Evolutionary conservation across 2,888 invertebrate species (phyloP).

Genomic region (Hypercompe scribonia): DNA sequence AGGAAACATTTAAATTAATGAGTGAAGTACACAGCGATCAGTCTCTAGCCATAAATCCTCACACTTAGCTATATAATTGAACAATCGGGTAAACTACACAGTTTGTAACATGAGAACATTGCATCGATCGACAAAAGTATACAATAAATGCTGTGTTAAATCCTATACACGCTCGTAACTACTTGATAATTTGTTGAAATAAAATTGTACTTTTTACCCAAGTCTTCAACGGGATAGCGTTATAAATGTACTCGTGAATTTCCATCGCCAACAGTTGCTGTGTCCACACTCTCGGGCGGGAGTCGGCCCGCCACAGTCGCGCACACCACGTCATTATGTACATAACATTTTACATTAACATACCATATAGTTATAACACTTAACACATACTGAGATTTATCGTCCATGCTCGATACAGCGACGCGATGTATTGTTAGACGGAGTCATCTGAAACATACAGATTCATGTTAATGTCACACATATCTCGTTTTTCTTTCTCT

Average conservation of each 20-base stretch:
- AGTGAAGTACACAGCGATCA: conserved; percentile 18
- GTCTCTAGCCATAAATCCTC: conserved; percentile 28
- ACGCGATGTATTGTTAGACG: conserved; percentile 75
- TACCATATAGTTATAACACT: conserved; percentile 73
- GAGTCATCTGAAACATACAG: conserved; percentile 79
- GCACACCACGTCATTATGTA: conserved; percentile 59
- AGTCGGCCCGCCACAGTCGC: conserved; percentile 10
- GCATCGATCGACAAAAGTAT: background rate
- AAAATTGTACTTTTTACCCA: conserved; percentile 48
- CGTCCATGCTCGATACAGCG: conserved; percentile 83
- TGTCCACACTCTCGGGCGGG: background rate
- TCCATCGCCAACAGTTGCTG: conserved; percentile 17
- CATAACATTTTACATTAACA: conserved; percentile 60
- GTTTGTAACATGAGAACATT: background rate
- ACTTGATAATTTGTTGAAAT: conserved; percentile 22
- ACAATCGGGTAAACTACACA: conserved; percentile 41
- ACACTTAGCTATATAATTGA: conserved; percentile 40
- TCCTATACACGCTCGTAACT: conserved; percentile 4
- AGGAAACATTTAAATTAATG: conserved; percentile 5
- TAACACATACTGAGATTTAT: conserved; percentile 84
- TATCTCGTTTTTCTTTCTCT: no score
- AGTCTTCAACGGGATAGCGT: conserved; percentile 38
- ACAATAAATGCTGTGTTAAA: conserved; percentile 7
- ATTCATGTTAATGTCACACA: background rate
- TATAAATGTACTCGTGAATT: conserved; percentile 21